phyloP scores from a whole-genome alignment of 2,888 invertebrate genomes.

The Ormyrus nitidulus region DNA sequence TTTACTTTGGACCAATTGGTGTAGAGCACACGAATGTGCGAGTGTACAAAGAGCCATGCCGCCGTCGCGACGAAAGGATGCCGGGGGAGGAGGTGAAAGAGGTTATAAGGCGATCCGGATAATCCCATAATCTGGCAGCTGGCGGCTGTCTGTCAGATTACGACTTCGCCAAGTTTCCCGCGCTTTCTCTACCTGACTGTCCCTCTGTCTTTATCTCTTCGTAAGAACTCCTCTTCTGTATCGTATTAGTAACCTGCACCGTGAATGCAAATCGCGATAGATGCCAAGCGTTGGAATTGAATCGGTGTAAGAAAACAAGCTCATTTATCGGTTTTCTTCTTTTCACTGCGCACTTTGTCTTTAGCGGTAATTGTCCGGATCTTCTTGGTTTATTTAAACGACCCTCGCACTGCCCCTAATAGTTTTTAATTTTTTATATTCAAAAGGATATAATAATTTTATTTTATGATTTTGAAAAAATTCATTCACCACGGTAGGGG shows the following conservation, averaged over 20 bases:
- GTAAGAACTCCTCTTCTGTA: conserved; percentile 17
- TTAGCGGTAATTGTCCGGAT: no score
- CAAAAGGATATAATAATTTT: no score
- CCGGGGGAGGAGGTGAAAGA: background rate
- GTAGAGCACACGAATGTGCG: no score
- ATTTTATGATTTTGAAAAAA: no score
- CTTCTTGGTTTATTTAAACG: no score
- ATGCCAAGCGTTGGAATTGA: background rate
- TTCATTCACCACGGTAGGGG: no score
- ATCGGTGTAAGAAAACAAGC: background rate
- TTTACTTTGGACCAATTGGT: no score
- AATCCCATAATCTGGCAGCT: conserved; percentile 51
- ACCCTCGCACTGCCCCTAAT: no score
- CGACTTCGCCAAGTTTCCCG: conserved; percentile 17
- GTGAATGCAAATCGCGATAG: conserved; percentile 39
- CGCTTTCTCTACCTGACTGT: background rate
- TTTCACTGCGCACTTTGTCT: background rate
- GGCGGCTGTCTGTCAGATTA: conserved; percentile 52
- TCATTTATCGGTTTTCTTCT: background rate
- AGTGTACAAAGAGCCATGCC: no score
- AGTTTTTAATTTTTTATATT: no score
- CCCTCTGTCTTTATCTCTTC: conserved; percentile 7
- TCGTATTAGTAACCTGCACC: conserved; percentile 34
- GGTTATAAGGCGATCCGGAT: conserved; percentile 50
- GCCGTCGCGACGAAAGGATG: no score